These are phyloP conservation scores for Drepana arcuata DNA, from an alignment of 1,140 invertebrate species.

Conservation along the genomic window DNA sequence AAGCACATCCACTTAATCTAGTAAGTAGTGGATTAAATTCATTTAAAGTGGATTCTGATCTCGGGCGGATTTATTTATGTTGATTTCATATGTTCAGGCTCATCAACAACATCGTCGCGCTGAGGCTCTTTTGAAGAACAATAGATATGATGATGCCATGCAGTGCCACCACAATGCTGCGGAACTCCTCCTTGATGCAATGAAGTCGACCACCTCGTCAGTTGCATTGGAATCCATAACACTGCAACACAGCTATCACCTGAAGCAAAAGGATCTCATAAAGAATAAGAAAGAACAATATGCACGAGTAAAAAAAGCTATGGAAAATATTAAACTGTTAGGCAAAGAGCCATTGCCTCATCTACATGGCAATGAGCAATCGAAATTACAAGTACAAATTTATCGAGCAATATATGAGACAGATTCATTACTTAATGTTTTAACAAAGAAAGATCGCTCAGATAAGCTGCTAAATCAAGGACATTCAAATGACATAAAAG, in stretches of 20 bases:
- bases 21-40: too few species aligned
- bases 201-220: constrained; percentile 66
- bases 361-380: constrained; percentile 46
- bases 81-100: too few species aligned
- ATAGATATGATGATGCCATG: constrained; percentile 76
- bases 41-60: too few species aligned
- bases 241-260: constrained; percentile 76
- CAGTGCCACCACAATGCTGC: constrained; percentile 76
- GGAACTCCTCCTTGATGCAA: constrained; percentile 72
- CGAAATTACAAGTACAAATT: constrained; percentile 71
- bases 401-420: constrained; percentile 76
- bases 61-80: too few species aligned
- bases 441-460: constrained; percentile 33
- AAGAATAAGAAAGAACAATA: constrained; percentile 73
- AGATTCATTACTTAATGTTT: constrained; percentile 72
- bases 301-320: constrained; percentile 71
- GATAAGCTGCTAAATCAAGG: constrained; percentile 18
- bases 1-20: constrained; percentile 57
- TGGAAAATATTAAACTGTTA: constrained; percentile 67
- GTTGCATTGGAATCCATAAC: constrained; percentile 74
- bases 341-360: constrained; percentile 50
- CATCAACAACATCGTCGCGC: constrained; percentile 77
- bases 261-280: constrained; percentile 73
- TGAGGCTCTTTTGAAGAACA: constrained; percentile 72
- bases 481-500: constrained; percentile 25